Evolutionary conservation across 2,113 vertebrate species (phyloP), one percentile per base, ranked within the genome.

Genomic region (Chaetops frenatus): DNA sequence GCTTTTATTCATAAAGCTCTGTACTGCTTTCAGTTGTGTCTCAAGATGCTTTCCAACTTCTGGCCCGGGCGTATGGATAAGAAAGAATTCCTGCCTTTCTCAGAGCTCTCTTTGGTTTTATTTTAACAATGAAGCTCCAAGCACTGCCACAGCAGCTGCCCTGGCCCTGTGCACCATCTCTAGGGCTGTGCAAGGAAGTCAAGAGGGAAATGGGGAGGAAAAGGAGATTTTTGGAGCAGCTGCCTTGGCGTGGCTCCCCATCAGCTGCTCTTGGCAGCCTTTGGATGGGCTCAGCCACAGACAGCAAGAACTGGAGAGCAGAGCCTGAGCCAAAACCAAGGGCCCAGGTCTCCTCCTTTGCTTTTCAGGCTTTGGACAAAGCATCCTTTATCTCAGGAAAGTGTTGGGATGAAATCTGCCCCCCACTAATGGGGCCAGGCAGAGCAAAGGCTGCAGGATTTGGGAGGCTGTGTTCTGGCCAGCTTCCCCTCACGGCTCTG

Each of bases 401-500:
- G 36, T 18, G 2, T 4, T 5, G 2, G 33, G 56, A 10, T n/a
- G 35, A 64, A 71, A 60, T 4, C 8, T 8, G 12, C 18, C 54
- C 2, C 1, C 27, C 23, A 23, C 10, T 19, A 44, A 36, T 1
- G 25, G 77, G 56, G 33, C 42, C 66, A 11, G 70, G 38, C 54
- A 38, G 66, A 67, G 70, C 24, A 44, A 28, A 91, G 56, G 57
- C 45, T 38, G 25, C 9, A 67, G 65, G 62, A 33, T 29, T 74
- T 7, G 4, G 38, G 28, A 6, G 1, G 7, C 65, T 67, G 10
- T 1, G 1, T 22, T 72, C 64, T 81, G 62, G 87, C 72, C 51
- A 40, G 42, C 14, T 71, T 57, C 65, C 44, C 50, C 36, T 25
- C 2, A 0, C 7, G 1, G 44, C 58, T 51, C 82, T 1, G 2